These are phyloP conservation scores for Rhinopithecus roxellana DNA, from an alignment of 2,113 vertebrate species.

Conservation along the genomic window DNA sequence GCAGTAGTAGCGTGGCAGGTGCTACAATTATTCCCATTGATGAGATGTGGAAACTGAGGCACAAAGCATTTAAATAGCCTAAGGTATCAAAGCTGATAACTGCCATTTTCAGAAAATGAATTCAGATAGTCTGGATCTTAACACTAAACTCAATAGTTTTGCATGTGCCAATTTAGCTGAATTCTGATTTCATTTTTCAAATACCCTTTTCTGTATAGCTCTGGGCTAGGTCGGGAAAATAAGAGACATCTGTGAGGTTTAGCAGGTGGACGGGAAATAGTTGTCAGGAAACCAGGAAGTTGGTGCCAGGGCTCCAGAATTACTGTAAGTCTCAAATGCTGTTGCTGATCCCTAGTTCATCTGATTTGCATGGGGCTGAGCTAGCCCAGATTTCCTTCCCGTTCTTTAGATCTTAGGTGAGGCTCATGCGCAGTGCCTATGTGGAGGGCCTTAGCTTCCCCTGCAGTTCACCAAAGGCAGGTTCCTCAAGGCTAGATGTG, in stretches of 20 bases:
- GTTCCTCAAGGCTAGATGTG: background rate
- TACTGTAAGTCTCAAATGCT: background rate
- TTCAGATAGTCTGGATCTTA: background rate
- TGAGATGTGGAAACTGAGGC: background rate
- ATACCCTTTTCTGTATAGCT: background rate
- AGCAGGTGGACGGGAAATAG: background rate
- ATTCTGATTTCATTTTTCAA: background rate
- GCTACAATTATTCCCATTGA: background rate
- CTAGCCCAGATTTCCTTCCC: background rate
- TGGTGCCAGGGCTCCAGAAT: accelerated
- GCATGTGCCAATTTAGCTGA: background rate
- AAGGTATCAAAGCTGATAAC: background rate
- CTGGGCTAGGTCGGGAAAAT: background rate
- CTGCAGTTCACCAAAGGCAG: background rate
- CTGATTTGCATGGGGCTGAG: accelerated
- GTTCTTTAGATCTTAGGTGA: background rate
- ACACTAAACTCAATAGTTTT: background rate
- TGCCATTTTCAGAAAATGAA: background rate
- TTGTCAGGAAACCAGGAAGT: background rate
- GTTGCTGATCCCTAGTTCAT: background rate
- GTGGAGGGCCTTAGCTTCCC: background rate
- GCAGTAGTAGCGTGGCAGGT: background rate
- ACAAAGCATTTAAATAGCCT: background rate
- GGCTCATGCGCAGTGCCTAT: accelerated
- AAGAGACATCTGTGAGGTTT: background rate